Base-by-base conservation (phyloP, 2,888 invertebrate genomes). In the Trichopria drosophilae region DNA sequence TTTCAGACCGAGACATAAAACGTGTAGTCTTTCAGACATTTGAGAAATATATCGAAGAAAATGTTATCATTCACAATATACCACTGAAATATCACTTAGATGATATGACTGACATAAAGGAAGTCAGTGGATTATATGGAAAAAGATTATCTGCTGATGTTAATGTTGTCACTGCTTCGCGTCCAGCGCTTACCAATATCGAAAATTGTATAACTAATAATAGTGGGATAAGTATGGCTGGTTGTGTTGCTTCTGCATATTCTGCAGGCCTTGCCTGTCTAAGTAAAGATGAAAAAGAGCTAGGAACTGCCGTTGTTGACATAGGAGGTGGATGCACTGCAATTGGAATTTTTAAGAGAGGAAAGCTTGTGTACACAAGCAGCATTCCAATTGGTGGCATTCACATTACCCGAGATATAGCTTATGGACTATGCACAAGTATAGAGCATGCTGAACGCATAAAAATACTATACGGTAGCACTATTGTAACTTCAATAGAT, bases 31-130 rank as follows among this genome's bases (percentile, higher is more conserved):
- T 46, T 46, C 46, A 39, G 19, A 39, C 39, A 20, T 47, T 39
- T 47, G 47, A 39, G 47, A 47, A 47, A 47, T 47, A 46, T 46
- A 46, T 46, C 32, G 46, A 46, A 46, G 46, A 46, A 15, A 46
- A 46, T 46, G 46, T 46, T 46, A 46, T 46, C 46, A 46, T 46
- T 46, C 46, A 46, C 37, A 46, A 46, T 46, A 46, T 46, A 46
- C 46, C 46, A 46, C 46, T 46, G 31, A 46, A 46, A 46, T 46
- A 46, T 46, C 46, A 46, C 47, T 39, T 47, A 47, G 39, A 47
- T 47, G 39, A 47, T 34, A 47, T 47, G 47, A 47, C 39, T 47
- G 46, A 47, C 39, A 47, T 47, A 47, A 46, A 46, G 39, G 46
- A 46, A 46, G 46, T 47, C 40, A 40, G 47, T 47, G 47, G 47